phyloP scores from a whole-genome alignment of 2,113 vertebrate genomes.

The Porphyrio hochstetteri region DNA sequence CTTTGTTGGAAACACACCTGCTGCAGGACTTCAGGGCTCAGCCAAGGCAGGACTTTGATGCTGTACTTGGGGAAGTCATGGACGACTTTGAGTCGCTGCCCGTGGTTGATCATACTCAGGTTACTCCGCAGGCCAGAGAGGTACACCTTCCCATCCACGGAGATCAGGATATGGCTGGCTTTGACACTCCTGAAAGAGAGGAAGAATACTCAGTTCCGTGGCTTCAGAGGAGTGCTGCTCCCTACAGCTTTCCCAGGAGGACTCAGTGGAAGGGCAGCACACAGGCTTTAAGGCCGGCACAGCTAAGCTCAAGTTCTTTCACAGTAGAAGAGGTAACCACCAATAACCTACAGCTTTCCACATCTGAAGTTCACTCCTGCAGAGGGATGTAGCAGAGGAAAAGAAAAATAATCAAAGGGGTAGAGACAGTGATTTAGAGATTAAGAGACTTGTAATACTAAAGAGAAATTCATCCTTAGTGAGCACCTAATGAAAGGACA shows the following conservation, averaged over 20 bases:
- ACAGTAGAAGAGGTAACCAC: not conserved
- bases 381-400: not conserved
- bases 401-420: not conserved
- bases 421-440: not conserved
- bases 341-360: not conserved
- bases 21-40: slow-evolving; percentile 95
- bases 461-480: not conserved
- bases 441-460: not conserved
- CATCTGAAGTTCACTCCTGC: not conserved
- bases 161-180: slow-evolving; percentile 95
- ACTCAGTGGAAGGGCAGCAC: not conserved
- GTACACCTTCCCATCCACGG: slow-evolving; percentile 91
- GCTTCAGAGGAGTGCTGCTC: not conserved
- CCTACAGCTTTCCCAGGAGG: not conserved
- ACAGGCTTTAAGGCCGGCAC: not conserved
- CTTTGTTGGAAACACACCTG: slow-evolving; percentile 79
- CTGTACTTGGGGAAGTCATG: slow-evolving; percentile 97
- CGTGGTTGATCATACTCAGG: slow-evolving; percentile 94
- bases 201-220: not conserved
- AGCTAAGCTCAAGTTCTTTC: not conserved
- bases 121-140: slow-evolving; percentile 94
- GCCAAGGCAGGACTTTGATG: slow-evolving; percentile 94
- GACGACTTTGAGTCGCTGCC: slow-evolving; percentile 90
- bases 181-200: slow-evolving; percentile 87
- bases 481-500: not conserved